A percentile compares a stretch with the other conserved stretches of the same genome.
Evolutionary conservation across 2,888 invertebrate genomes (phyloP).

Genomic region (Trachelus iudaicus): DNA sequence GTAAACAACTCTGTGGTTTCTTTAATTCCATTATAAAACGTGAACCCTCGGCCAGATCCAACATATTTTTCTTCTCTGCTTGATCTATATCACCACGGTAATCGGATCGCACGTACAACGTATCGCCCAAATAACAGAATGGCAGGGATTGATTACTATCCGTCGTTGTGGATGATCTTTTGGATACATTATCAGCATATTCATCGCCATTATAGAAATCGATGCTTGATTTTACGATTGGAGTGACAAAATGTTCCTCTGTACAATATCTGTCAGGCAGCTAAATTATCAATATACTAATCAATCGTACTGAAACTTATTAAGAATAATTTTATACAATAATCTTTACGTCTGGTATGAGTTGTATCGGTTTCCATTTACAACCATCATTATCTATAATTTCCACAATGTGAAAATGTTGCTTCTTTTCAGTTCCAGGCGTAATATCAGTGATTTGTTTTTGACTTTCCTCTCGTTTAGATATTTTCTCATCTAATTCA

Average conservation of each 20-base stretch:
- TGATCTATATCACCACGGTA: conserved; percentile 12
- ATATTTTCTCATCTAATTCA: conserved; percentile 8
- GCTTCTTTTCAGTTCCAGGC: conserved; percentile 5
- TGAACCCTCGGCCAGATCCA: conserved; percentile 29
- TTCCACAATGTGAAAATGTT: conserved; percentile 25
- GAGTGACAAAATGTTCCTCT: conserved; percentile 14
- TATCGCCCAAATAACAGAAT: conserved; percentile 28
- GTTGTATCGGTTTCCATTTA: conserved; percentile 33
- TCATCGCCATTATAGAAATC: conserved; percentile 22
- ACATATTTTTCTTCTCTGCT: conserved; percentile 19
- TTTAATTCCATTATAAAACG: conserved; percentile 26
- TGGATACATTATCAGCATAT: conserved; percentile 23
- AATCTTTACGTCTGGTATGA: conserved; percentile 24
- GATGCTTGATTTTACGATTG: conserved; percentile 21
- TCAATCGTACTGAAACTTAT: not conserved
- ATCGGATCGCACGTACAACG: conserved; percentile 28
- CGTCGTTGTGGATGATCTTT: conserved; percentile 16
- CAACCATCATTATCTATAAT: conserved; percentile 28
- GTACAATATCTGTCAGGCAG: conserved; percentile 19
- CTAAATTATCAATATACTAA: conserved; percentile 13
- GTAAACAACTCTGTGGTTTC: conserved; percentile 1
- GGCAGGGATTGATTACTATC: conserved; percentile 27
- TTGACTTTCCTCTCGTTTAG: conserved; percentile 1
- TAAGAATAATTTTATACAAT: conserved; percentile 1
- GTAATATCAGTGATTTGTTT: not conserved